Conservation (phyloP, 2,113 vertebrate genomes). For the Stegastes partitus region DNA sequence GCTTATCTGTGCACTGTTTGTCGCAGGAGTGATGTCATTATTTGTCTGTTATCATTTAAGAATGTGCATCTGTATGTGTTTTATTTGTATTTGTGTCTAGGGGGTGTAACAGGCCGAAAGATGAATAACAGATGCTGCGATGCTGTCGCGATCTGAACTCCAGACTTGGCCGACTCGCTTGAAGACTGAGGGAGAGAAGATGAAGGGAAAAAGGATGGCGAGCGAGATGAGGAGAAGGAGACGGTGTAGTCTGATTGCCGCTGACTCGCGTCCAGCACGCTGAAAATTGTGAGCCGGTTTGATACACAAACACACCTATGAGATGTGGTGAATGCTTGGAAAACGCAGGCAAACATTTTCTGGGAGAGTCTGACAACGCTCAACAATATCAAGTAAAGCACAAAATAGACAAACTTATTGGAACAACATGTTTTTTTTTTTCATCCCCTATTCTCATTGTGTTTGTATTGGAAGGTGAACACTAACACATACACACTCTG, state of each 20-base stretch:
- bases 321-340: slow-evolving; percentile 28
- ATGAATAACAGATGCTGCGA: slow-evolving; percentile 61
- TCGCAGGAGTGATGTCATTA: slow-evolving; percentile 16
- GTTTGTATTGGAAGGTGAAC: slow-evolving; percentile 17
- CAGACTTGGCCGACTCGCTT: slow-evolving; percentile 27
- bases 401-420: slow-evolving; percentile 35
- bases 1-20: neutral
- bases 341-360: neutral
- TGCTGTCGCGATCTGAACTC: slow-evolving; percentile 43
- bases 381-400: slow-evolving; percentile 9
- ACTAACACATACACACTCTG: slow-evolving; percentile 28
- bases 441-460: slow-evolving; percentile 17
- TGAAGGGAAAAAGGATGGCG: slow-evolving; percentile 37
- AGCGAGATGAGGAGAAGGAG: slow-evolving; percentile 34
- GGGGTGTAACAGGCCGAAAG: slow-evolving; percentile 41
- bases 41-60: slow-evolving; percentile 30
- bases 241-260: slow-evolving; percentile 56
- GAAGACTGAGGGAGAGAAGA: slow-evolving; percentile 47
- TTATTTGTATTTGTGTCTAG: slow-evolving; percentile 39
- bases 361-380: slow-evolving; percentile 1
- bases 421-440: slow-evolving; percentile 18
- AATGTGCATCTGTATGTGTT: slow-evolving; percentile 27
- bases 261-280: slow-evolving; percentile 37
- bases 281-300: slow-evolving; percentile 30
- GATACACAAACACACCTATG: slow-evolving; percentile 22